A percentile compares a stretch with the other conserved stretches of the same genome.
phyloP scores from a whole-genome alignment of 2,113 vertebrate genomes.

The Phaethornis superciliosus region DNA sequence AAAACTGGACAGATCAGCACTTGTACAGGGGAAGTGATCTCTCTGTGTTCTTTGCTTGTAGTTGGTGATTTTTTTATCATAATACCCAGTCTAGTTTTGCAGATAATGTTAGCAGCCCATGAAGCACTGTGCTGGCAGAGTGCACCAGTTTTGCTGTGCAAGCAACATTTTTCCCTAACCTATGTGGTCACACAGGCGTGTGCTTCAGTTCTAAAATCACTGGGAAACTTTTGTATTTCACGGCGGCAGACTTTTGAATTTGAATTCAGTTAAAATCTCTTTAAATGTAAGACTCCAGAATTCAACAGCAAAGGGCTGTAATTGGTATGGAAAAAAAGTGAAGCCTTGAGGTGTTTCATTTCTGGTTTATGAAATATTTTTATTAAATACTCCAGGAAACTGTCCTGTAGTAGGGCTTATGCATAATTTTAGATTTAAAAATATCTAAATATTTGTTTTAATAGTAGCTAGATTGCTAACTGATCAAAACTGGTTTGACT shows the following conservation, averaged over 20 bases:
- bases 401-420: background rate
- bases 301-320: background rate
- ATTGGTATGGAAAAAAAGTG: background rate
- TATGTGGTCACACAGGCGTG: background rate
- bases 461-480: background rate
- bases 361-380: background rate
- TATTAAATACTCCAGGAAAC: background rate
- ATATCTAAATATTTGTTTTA: background rate
- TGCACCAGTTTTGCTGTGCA: background rate
- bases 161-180: conserved; percentile 1
- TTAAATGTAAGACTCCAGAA: background rate
- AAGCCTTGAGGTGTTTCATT: background rate
- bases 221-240: background rate
- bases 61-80: background rate
- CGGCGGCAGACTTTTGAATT: background rate
- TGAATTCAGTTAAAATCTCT: background rate
- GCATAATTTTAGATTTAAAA: background rate
- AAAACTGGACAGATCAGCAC: background rate
- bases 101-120: too few species aligned
- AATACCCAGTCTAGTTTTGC: background rate
- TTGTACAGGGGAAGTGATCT: background rate
- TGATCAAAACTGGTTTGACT: background rate
- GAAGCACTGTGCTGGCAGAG: background rate
- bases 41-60: background rate
- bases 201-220: background rate